Conservation (phyloP, 2,113 vertebrate species). For the Gymnogyps californianus region DNA sequence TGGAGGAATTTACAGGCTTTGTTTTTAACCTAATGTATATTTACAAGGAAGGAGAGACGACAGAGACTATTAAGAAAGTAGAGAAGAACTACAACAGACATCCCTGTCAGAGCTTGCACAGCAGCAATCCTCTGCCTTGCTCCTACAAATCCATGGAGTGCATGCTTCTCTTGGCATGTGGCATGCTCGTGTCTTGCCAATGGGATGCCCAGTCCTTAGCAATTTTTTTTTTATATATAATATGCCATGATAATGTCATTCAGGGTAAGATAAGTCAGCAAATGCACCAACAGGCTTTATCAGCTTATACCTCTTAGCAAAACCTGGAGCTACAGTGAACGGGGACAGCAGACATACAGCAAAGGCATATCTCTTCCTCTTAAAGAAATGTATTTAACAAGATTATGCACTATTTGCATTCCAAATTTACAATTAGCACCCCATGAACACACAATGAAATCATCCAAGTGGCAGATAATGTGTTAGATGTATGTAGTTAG, state of each 20-base stretch:
- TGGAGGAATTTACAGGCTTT: neutral
- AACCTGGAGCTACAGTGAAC: conserved; percentile 5
- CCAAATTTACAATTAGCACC: conserved; percentile 45
- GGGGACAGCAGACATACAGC: neutral
- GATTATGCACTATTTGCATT: conserved; percentile 40
- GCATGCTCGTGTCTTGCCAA: conserved; percentile 2
- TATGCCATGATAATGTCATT: conserved; percentile 24
- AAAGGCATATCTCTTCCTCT: neutral
- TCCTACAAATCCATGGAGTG: neutral
- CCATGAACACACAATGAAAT: conserved; percentile 19
- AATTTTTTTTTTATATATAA: conserved; percentile 6
- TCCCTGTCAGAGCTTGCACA: conserved; percentile 21
- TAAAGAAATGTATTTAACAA: conserved; percentile 41
- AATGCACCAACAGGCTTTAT: conserved; percentile 15
- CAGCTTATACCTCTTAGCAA: conserved; percentile 8
- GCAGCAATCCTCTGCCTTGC: neutral
- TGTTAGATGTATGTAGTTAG: neutral
- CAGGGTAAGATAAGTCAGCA: conserved; percentile 18
- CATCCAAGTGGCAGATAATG: conserved; percentile 29
- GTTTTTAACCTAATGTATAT: neutral
- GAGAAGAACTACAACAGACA: conserved; percentile 17
- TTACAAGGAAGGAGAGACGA: neutral
- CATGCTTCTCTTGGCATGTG: neutral
- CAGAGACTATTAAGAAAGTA: conserved; percentile 24
- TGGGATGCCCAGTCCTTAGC: conserved; percentile 2